These are phyloP conservation scores for Cyanocitta stelleri DNA, from an alignment of 2,113 vertebrate species.

Conservation along the genomic window DNA sequence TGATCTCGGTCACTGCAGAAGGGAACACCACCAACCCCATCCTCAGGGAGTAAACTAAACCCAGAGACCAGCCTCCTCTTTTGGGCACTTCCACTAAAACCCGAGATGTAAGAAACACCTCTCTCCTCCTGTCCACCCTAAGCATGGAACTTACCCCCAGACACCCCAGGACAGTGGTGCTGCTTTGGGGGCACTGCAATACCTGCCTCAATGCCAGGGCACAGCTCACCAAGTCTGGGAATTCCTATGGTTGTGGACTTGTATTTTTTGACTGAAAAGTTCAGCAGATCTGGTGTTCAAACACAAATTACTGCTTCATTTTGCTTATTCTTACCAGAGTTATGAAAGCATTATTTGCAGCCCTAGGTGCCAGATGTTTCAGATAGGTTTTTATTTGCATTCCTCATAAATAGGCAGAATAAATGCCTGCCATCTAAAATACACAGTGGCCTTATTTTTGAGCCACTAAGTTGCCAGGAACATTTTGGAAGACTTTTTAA, in stretches of 20 bases:
- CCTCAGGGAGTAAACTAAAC: background rate
- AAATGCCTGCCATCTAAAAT: background rate
- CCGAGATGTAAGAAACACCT: background rate
- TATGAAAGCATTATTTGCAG: background rate
- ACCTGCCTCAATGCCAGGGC: background rate
- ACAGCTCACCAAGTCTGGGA: background rate
- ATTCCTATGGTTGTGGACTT: background rate
- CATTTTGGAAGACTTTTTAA: background rate
- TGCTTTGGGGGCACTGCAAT: background rate
- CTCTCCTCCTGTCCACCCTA: background rate
- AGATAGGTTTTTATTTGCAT: background rate
- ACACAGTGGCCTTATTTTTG: background rate
- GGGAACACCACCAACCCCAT: background rate
- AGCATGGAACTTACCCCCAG: background rate
- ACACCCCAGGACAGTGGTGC: accelerated
- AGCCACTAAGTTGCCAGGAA: background rate
- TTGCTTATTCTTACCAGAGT: background rate
- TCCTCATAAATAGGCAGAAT: background rate
- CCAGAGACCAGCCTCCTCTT: accelerated
- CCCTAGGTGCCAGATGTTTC: background rate
- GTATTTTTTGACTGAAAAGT: background rate
- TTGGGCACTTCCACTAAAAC: background rate
- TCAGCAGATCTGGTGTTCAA: background rate
- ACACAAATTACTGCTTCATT: background rate
- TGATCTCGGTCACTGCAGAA: background rate